Percentiles rank a stretch among this genome's conserved stretches.
phyloP scores from a whole-genome alignment of 2,888 invertebrate species.

The Drosophila putrida region DNA sequence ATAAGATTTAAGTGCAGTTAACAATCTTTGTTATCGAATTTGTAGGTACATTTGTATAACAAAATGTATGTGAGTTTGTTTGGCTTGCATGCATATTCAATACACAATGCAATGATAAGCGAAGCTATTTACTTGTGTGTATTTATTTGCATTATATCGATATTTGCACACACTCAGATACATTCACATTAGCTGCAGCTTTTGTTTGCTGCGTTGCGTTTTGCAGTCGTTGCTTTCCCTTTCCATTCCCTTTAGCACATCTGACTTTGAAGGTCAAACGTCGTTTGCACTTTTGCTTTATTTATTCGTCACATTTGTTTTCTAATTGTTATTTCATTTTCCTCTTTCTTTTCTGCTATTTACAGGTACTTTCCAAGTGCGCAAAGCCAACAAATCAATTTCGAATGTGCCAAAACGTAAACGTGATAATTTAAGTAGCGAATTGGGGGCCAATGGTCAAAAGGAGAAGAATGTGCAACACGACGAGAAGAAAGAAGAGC shows the following conservation, averaged over 20 bases:
- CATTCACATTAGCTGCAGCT: neutral
- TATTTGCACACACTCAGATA: conserved; percentile 1
- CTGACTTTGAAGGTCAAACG: conserved; percentile 59
- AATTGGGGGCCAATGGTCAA: conserved; percentile 33
- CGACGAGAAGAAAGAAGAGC: neutral
- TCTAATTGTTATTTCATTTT: conserved; percentile 46
- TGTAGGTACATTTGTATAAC: conserved; percentile 7
- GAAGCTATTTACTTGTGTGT: neutral
- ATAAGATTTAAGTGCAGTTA: conserved; percentile 25
- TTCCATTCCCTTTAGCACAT: conserved; percentile 43
- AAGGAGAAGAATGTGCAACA: conserved; percentile 10
- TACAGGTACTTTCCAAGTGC: conserved; percentile 49
- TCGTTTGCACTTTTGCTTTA: conserved; percentile 50
- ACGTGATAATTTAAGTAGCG: conserved; percentile 38
- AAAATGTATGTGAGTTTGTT: neutral
- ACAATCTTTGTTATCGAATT: conserved; percentile 25
- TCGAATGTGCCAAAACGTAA: conserved; percentile 56
- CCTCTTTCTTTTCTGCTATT: conserved; percentile 19
- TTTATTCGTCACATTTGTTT: conserved; percentile 31
- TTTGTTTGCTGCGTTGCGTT: conserved; percentile 21
- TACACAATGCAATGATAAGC: conserved; percentile 6
- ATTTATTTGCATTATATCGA: conserved; percentile 20
- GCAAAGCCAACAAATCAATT: conserved; percentile 49
- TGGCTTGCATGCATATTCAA: conserved; percentile 7
- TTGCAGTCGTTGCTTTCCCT: conserved; percentile 57